A percentile compares a stretch with the other conserved stretches of the same genome.
Evolutionary conservation across 2,797 vertebrate genomes (phyloP).

Genomic region (Calcarius lapponicus): DNA sequence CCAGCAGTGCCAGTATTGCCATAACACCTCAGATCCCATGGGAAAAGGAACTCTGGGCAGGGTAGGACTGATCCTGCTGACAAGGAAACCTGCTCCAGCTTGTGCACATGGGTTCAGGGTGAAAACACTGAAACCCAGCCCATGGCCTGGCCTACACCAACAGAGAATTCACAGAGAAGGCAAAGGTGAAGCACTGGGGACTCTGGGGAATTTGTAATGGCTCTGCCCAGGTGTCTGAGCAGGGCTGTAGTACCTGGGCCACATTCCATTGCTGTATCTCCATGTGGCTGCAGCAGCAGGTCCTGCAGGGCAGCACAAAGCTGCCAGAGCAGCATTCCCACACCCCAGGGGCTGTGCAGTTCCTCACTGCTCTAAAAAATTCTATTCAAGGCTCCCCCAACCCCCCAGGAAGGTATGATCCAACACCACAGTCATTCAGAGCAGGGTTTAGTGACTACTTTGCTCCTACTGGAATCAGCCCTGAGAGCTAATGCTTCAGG

Average conservation of each 20-base stretch:
- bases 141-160: neutral
- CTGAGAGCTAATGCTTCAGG: neutral
- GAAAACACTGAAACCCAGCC: neutral
- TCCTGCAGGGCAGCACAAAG: neutral
- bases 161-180: neutral
- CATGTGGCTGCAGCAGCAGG: neutral
- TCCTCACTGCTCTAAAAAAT: neutral
- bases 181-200: neutral
- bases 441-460: neutral
- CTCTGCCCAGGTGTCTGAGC: neutral
- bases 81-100: neutral
- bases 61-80: neutral
- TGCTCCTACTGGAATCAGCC: neutral
- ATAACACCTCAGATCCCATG: neutral
- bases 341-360: neutral
- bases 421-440: neutral
- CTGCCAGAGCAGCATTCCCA: neutral
- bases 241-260: neutral
- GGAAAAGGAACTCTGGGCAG: neutral
- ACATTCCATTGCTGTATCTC: neutral
- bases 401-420: neutral
- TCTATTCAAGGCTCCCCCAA: neutral
- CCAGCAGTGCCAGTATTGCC: neutral
- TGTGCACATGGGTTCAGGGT: neutral
- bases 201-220: neutral